Conservation (phyloP, 2,113 vertebrate genomes). For the Balaenoptera acutorostrata region DNA sequence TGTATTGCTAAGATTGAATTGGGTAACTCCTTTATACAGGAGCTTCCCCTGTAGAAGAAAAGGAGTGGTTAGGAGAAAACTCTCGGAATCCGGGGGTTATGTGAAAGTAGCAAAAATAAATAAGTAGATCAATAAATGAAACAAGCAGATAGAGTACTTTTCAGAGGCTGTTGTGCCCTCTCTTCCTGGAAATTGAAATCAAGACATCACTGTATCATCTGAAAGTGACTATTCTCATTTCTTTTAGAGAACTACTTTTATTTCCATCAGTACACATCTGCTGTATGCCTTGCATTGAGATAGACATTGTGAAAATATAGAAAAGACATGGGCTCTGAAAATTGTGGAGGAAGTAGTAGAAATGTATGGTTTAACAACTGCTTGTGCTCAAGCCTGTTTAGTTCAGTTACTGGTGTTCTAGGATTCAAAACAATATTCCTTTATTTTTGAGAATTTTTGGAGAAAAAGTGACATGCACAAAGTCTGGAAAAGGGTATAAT, state of each 20-base stretch:
- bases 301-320: background rate
- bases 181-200: background rate
- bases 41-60: background rate
- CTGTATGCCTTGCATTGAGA: background rate
- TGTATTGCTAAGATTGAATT: background rate
- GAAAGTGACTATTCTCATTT: background rate
- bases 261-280: background rate
- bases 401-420: background rate
- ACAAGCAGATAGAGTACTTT: background rate
- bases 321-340: background rate
- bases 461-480: background rate
- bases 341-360: background rate
- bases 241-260: background rate
- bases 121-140: background rate
- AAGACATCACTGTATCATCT: background rate
- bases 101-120: background rate
- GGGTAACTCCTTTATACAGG: background rate
- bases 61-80: background rate
- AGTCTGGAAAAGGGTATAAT: background rate
- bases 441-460: conserved; percentile 25
- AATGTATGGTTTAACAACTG: conserved; percentile 11
- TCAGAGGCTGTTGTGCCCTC: background rate
- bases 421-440: conserved; percentile 3
- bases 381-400: background rate
- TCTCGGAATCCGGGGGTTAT: background rate